Evolutionary conservation across 2,113 vertebrate genomes (phyloP).

Genomic region (Lampris incognitus): DNA sequence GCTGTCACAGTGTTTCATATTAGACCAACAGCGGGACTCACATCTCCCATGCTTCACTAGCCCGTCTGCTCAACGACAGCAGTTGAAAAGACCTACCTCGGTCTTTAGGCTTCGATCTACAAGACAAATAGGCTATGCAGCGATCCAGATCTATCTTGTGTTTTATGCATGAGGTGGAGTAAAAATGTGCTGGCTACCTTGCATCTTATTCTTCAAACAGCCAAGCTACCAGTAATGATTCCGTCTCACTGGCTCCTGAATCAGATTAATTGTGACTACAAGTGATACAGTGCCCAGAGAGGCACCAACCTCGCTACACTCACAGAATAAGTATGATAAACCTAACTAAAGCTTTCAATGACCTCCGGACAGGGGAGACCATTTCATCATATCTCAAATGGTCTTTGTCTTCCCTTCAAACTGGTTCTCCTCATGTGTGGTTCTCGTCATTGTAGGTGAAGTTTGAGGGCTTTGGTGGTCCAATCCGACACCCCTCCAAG

Average conservation of each 20-base stretch:
- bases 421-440: conserved; percentile 60
- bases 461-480: conserved; percentile 59
- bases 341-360: conserved; percentile 4
- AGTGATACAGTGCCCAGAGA: conserved; percentile 11
- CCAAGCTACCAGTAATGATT: conserved; percentile 30
- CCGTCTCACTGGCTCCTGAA: conserved; percentile 26
- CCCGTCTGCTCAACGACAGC: background rate
- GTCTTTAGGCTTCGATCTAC: conserved; percentile 4
- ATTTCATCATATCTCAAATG: conserved; percentile 24
- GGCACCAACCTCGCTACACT: background rate
- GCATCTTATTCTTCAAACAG: conserved; percentile 28
- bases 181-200: conserved; percentile 5
- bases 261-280: conserved; percentile 18
- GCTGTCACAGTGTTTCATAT: conserved; percentile 9
- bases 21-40: background rate
- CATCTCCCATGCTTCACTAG: background rate
- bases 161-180: background rate
- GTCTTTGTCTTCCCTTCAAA: conserved; percentile 52
- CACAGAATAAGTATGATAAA: conserved; percentile 3
- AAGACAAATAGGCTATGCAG: background rate
- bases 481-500: conserved; percentile 57
- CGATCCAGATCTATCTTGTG: background rate
- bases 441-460: conserved; percentile 43
- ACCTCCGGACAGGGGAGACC: conserved; percentile 19
- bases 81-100: conserved; percentile 10